Percentiles rank a stretch among this genome's conserved stretches.
Evolutionary conservation across 2,113 vertebrate genomes (phyloP).

Genomic region (Bungarus multicinctus): DNA sequence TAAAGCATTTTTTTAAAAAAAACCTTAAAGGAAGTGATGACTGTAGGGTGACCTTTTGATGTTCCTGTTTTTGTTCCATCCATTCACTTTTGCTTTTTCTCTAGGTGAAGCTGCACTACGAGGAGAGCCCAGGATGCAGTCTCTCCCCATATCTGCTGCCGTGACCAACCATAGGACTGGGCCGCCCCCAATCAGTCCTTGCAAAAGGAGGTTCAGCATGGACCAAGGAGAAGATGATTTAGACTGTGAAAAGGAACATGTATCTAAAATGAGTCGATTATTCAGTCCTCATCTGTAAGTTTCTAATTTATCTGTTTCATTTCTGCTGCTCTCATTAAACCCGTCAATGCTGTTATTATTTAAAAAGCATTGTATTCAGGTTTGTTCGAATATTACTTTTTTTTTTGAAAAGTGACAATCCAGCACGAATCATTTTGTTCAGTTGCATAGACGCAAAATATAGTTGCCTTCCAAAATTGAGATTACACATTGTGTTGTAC

Average conservation of each 20-base stretch:
- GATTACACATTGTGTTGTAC: neutral
- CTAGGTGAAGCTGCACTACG: slow-evolving; percentile 92
- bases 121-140: slow-evolving; percentile 90
- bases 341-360: neutral
- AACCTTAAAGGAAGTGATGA: neutral
- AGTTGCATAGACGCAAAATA: neutral
- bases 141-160: slow-evolving; percentile 83
- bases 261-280: slow-evolving; percentile 93
- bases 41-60: rapidly evolving
- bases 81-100: slow-evolving; percentile 5
- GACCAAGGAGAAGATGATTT: slow-evolving; percentile 87
- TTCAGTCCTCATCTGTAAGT: slow-evolving; percentile 92
- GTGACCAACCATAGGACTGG: slow-evolving; percentile 89
- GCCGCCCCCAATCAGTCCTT: slow-evolving; percentile 95
- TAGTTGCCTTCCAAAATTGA: neutral
- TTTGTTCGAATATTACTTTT: neutral
- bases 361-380: neutral
- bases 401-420: neutral
- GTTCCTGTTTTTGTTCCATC: neutral
- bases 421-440: neutral
- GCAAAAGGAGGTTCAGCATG: slow-evolving; percentile 89
- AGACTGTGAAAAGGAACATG: slow-evolving; percentile 88
- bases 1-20: slow-evolving; percentile 1
- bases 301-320: neutral
- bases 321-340: neutral